phyloP scores from a whole-genome alignment of 2,888 invertebrate species.

The Idaea dimidiata region DNA sequence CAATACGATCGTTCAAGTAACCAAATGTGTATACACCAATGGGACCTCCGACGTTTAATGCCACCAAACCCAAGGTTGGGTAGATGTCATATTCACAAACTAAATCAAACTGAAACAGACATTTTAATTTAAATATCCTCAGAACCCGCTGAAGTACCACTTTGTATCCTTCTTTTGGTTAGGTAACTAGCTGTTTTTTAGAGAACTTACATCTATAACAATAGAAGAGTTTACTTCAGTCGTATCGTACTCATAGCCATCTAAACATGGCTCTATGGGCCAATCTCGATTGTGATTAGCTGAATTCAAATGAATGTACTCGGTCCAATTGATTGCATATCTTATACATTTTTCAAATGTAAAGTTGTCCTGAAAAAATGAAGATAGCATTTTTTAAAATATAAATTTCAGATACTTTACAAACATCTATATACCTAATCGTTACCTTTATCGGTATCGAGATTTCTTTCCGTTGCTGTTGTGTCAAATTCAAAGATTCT shows the following conservation, averaged over 20 bases:
- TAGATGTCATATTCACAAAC: conserved; percentile 93
- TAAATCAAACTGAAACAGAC: conserved; percentile 88
- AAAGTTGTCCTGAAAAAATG: conserved; percentile 57
- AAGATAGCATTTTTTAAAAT: not conserved
- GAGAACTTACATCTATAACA: conserved; percentile 87
- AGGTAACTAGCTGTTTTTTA: not conserved
- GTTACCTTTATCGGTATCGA: conserved; percentile 83
- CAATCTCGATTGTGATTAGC: conserved; percentile 74
- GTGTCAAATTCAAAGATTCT: conserved; percentile 71
- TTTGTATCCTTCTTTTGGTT: not conserved
- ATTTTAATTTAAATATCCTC: not conserved
- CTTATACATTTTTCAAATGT: conserved; percentile 86
- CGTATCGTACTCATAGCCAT: conserved; percentile 91
- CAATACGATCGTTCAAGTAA: conserved; percentile 91
- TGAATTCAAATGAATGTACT: conserved; percentile 59
- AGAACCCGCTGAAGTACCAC: too few species aligned
- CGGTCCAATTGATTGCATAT: conserved; percentile 87
- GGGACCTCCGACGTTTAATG: conserved; percentile 93
- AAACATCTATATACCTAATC: not conserved
- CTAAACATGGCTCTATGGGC: conserved; percentile 84
- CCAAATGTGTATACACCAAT: conserved; percentile 95
- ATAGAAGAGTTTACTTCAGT: conserved; percentile 87
- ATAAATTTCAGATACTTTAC: conserved; percentile 1
- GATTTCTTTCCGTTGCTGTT: conserved; percentile 81
- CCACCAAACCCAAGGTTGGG: conserved; percentile 92